Evolutionary conservation across 2,797 vertebrate genomes (phyloP), one percentile per base, ranked within the genome.

Genomic region (Rhabdomys pumilio): DNA sequence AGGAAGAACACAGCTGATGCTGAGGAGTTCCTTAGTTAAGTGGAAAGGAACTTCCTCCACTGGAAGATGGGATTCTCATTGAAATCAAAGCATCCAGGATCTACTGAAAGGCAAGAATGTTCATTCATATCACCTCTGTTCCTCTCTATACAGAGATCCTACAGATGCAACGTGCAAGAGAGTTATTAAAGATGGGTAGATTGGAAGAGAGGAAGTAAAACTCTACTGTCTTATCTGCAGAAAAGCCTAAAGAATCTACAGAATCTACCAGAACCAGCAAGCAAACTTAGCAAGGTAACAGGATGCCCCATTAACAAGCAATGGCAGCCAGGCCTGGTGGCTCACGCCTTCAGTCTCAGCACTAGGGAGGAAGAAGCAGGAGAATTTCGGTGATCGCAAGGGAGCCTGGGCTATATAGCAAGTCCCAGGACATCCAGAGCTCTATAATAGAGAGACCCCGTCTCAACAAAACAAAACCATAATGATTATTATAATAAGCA

Each of bases 181-280:
- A 86, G n/a, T 76, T 77, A 89, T 84, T 76, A 89, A 80, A 75
- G n/a, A 75, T 4, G 63, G 59, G 72, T 4, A 90, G 3, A 77
- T 59, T 55, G n/a, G 44, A 87, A 59, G 41, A 55, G 47, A 87
- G 91, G 82, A 67, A 67, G 41, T 89, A 90, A 90, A 83, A 44
- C 10, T 81, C 29, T 81, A 59, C 81, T 93, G 91, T 83, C 15
- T 95, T 87, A 55, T 55, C 26, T 67, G 5, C 24, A 94, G 76
- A 91, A 91, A 96, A 96, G 19, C 47, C 57, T 86, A 89, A 80
- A 14, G n/a, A 91, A 67, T 84, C 59, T 67, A 80, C n/a, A 93
- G 73, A 89, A 55, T 72, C 76, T 94, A 57, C 14, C 44, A 91
- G 73, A 95, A 89, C 17, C 38, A 95, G 72, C 63, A 89, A 93